Conservation (phyloP, 1,140 invertebrate species). For the Campoletis sonorensis region DNA sequence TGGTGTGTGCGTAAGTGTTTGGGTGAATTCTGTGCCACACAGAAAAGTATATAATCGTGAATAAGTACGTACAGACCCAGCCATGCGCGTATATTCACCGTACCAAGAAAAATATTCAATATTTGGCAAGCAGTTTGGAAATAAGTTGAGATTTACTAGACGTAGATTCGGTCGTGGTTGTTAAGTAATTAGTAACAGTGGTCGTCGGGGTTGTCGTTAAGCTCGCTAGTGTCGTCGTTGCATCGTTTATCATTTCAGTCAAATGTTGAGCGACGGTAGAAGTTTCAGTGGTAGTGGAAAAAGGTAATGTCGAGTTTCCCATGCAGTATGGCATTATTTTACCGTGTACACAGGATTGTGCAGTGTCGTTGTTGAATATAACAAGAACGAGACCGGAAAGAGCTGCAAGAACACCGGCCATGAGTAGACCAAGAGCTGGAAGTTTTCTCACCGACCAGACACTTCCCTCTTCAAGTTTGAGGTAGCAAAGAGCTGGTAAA, state of each 20-base stretch:
- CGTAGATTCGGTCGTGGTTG: not conserved
- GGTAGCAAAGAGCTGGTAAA: constrained; percentile 88
- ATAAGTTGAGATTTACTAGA: not conserved
- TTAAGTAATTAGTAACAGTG: not conserved
- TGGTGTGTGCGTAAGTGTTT: too few relatives aligned
- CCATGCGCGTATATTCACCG: not conserved
- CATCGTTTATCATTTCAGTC: not conserved
- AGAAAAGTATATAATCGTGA: not conserved
- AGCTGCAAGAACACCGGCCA: constrained; percentile 86
- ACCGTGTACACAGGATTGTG: constrained; percentile 81
- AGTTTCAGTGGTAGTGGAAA: not conserved
- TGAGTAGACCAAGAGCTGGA: constrained; percentile 82
- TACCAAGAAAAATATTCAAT: not conserved
- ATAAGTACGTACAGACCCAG: not conserved
- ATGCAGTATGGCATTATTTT: constrained; percentile 80
- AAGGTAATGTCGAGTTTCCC: constrained; percentile 53
- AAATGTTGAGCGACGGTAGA: not conserved
- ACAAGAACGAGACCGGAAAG: constrained; percentile 80
- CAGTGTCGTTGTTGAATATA: constrained; percentile 75
- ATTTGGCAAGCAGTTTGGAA: not conserved
- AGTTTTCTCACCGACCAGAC: constrained; percentile 84
- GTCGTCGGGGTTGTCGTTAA: not conserved
- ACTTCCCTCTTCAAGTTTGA: constrained; percentile 85
- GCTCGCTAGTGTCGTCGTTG: not conserved
- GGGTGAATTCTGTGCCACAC: too few relatives aligned